Base-by-base conservation (phyloP, 2,113 vertebrate species). In the Charina bottae region DNA sequence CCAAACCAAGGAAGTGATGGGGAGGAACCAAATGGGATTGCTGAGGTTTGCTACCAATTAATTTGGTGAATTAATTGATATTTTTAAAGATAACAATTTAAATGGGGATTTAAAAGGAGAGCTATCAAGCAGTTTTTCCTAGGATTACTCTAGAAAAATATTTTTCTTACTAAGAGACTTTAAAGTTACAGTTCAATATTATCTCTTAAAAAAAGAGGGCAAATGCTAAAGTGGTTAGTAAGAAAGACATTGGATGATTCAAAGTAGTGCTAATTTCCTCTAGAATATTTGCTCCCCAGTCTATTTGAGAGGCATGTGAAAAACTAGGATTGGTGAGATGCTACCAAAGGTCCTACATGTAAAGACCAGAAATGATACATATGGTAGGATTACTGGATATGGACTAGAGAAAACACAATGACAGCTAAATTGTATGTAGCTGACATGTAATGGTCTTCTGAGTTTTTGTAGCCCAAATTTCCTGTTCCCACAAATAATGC, bases 21-120 rank as follows among this genome's bases (percentile, higher is more conserved):
- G 21, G 90, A 85, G 58, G 26, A 85, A 60, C 83, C 56, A 62
- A 94, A 60, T 92, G 95, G 83, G 95, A 49, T 54, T 93, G 83
- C 83, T 93, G 94, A 91, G 84, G 85, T 62, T 89, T 64, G 56
- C 60, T 85, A 68, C 89, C 93, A 92, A 24, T 42, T 42, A 42
- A 42, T 42, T 42, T 42, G 42, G 42, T 15, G 91, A 94, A 96
- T 95, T 94, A 96, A 90, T 49, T 60, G 68, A 64, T 90, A 90
- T 62, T 46, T 93, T 54, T 89, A 90, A 92, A 85, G 68, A 86
- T 91, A 94, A 91, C 42, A 93, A 83, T 83, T 26, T 33, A 78
- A 42, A 64, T 88, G 62, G 0, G 0, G 93, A 88, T 91, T 94
- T 90, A 93, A 78, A n/a, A 85, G 19, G 49, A 91, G 62, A 91